These are phyloP conservation scores for Gymnocypris eckloni DNA, from an alignment of 2,797 vertebrate genomes.

Conservation along the genomic window DNA sequence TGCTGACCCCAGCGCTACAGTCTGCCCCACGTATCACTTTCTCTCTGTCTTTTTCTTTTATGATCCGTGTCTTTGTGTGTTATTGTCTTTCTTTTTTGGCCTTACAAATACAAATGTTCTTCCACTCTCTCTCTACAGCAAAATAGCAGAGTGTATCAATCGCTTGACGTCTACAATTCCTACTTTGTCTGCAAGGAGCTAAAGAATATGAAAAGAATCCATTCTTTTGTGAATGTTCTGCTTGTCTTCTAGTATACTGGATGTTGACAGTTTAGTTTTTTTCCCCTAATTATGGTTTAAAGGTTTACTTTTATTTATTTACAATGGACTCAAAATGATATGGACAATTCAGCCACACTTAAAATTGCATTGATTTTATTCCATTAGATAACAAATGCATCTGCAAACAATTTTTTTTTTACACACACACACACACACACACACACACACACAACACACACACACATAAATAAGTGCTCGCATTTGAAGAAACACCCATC, in stretches of 20 bases:
- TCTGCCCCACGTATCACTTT: slow-evolving; percentile 25
- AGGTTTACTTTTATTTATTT: not conserved
- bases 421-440: too few relatives aligned
- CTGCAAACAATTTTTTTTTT: not conserved
- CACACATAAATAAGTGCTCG: not conserved
- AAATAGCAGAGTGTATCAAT: slow-evolving; percentile 7
- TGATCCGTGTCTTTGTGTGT: slow-evolving; percentile 26
- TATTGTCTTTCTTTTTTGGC: slow-evolving; percentile 2
- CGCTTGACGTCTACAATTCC: not conserved
- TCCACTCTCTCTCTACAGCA: not conserved
- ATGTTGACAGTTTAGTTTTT: not conserved
- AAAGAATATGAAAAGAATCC: slow-evolving; percentile 8
- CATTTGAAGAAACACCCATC: not conserved
- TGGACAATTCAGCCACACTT: not conserved
- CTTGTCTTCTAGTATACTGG: not conserved
- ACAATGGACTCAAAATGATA: not conserved
- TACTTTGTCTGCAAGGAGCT: slow-evolving; percentile 1
- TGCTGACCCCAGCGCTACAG: slow-evolving; percentile 25
- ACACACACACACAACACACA: too few relatives aligned
- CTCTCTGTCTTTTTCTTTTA: slow-evolving; percentile 12
- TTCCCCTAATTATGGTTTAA: not conserved
- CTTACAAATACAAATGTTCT: slow-evolving; percentile 9
- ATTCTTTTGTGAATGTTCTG: not conserved
- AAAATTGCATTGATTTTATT: not conserved
- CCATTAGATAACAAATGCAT: not conserved